A percentile compares a stretch with the other conserved stretches of the same genome.
Evolutionary conservation across 2,113 vertebrate genomes (phyloP).

Genomic region (Macquaria australasica): DNA sequence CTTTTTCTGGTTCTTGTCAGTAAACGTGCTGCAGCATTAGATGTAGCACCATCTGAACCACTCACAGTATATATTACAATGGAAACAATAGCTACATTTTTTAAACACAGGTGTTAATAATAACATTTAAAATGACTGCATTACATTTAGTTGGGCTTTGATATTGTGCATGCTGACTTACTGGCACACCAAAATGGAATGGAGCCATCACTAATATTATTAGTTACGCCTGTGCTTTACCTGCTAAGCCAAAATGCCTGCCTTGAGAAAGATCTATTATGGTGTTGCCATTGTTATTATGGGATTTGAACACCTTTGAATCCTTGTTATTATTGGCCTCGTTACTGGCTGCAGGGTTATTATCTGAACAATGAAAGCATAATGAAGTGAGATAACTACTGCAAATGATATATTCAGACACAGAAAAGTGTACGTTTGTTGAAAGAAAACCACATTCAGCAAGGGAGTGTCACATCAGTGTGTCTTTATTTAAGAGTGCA

Average conservation of each 20-base stretch:
- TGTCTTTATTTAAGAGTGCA: constrained; percentile 38
- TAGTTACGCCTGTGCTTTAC: not conserved
- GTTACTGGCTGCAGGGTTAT: not conserved
- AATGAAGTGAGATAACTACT: too few species aligned
- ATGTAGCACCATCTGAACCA: not conserved
- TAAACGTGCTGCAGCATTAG: too few species aligned
- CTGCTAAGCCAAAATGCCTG: not conserved
- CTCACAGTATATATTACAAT: not conserved
- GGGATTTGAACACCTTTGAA: constrained; percentile 3
- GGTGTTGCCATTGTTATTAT: not conserved
- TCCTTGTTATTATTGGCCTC: not conserved
- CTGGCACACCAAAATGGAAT: not conserved
- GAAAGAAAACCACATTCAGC: constrained; percentile 3
- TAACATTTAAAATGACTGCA: not conserved
- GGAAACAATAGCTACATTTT: not conserved
- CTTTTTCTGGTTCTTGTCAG: too few species aligned
- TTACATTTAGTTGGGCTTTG: not conserved
- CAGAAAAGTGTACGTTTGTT: not conserved
- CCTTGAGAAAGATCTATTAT: not conserved
- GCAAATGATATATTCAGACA: not conserved
- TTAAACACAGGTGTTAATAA: not conserved
- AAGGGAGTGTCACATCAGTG: constrained; percentile 1
- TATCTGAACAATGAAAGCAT: not conserved
- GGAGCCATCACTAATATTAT: not conserved
- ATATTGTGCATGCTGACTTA: not conserved